A percentile compares a stretch with the other conserved stretches of the same genome.
These are phyloP conservation scores for Lysiphlebus fabarum DNA, from an alignment of 1,140 invertebrate species.

Conservation along the genomic window DNA sequence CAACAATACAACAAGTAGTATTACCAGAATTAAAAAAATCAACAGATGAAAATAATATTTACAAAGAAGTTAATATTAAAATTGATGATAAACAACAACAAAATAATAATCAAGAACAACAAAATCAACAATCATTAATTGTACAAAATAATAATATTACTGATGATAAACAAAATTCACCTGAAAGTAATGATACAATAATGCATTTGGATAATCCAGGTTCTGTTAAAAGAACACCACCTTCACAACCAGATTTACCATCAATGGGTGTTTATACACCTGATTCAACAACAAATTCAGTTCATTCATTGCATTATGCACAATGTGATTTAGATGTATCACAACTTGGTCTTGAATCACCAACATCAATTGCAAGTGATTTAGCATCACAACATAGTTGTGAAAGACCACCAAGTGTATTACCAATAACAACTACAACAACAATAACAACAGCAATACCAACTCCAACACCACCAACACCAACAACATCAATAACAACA, in stretches of 20 bases:
- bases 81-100: not conserved
- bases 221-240: constrained; percentile 58
- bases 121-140: constrained; percentile 4
- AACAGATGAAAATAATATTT: too few relatives aligned
- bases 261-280: constrained; percentile 81
- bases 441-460: constrained; percentile 36
- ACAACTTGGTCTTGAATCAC: constrained; percentile 80
- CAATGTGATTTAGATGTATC: constrained; percentile 79
- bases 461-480: constrained; percentile 36
- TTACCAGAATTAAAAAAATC: too few relatives aligned
- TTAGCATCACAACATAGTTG: constrained; percentile 74
- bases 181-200: constrained; percentile 60
- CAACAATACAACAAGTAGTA: too few relatives aligned
- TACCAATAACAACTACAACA: constrained; percentile 45
- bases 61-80: not conserved
- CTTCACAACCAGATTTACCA: constrained; percentile 62
- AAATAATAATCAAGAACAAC: constrained; percentile 24
- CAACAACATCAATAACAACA: constrained; percentile 40
- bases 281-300: constrained; percentile 80
- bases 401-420: constrained; percentile 57
- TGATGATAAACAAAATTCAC: constrained; percentile 49
- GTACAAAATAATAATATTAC: constrained; percentile 35
- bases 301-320: constrained; percentile 76
- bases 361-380: constrained; percentile 81
- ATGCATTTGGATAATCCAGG: constrained; percentile 57